Base-by-base conservation (phyloP, 1,140 invertebrate genomes). In the Trichonephila clavata region DNA sequence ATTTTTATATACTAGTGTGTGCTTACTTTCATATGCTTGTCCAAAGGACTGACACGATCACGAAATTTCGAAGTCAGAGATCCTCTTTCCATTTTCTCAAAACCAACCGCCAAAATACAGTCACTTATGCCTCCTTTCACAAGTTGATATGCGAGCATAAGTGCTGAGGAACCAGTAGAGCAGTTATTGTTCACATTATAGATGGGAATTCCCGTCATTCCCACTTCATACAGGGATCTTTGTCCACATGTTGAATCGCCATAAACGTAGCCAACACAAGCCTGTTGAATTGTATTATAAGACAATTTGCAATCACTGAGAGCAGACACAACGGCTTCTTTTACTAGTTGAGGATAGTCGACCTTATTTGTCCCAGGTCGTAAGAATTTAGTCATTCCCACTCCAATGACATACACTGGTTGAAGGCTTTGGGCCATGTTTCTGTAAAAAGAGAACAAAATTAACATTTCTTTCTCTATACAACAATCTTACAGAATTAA, bases 121-220 rank as follows among this genome's bases (percentile, higher is more conserved):
- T 99, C 97, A n/a, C 97, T 97, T 94, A 97, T 96, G 18, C 98
- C 98, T 94, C 97, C 97, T 96, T 98, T 97, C n/a, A 99, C 96
- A 5, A 99, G 96, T 95, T 99, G 98, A 95, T 99, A 99, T 0
- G 97, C 99, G 95, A 99, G 96, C 94, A 97, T 97, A 1, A 99
- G 95, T 3, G 99, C 99, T 87, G 98, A 98, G 0, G 99, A 98
- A 18, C 99, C 99, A n/a, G 98, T 99, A 0, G 99, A 98, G 95
- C 99, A 99, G 95, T 99, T 99, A 95, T 99, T 99, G 96, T 99
- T 99, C 0, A 99, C 99, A 96, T 99, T 99, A 96, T 98, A 99
- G 94, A 99, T 97, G 8, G 99, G 99, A 95, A 99, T 99, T 32
- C 99, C 99, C 65, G 97, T 99, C 97, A 99, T 97, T 61, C 99